Conservation (phyloP, 1,140 invertebrate species). For the Drosophila prosaltans region DNA sequence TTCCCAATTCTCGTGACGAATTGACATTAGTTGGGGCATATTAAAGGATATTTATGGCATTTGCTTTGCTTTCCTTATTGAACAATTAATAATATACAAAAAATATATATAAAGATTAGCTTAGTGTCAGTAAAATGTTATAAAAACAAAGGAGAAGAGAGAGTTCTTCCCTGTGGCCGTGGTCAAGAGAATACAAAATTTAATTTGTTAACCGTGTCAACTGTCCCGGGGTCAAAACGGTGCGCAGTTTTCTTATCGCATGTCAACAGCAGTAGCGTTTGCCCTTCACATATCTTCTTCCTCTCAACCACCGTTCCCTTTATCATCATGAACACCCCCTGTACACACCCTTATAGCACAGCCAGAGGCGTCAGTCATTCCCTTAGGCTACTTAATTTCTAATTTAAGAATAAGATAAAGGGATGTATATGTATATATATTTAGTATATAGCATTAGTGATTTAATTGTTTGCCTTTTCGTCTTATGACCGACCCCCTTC, state of each 20-base stretch:
- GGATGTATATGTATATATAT: neutral
- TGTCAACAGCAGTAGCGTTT: slow-evolving; percentile 50
- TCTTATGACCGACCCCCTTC: slow-evolving; percentile 3
- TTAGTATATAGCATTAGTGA: neutral
- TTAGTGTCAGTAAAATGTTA: neutral
- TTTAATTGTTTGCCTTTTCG: slow-evolving; percentile 5
- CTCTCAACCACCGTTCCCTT: neutral
- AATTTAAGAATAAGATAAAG: neutral
- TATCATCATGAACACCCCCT: neutral
- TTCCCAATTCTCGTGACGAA: slow-evolving; percentile 46
- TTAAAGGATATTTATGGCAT: slow-evolving; percentile 59
- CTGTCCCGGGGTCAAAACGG: slow-evolving; percentile 44
- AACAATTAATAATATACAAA: slow-evolving; percentile 46
- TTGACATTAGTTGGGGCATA: slow-evolving; percentile 49
- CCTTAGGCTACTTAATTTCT: neutral
- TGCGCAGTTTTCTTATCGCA: slow-evolving; percentile 72
- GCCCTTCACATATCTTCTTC: slow-evolving; percentile 8
- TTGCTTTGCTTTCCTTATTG: slow-evolving; percentile 52
- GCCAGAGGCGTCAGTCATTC: slow-evolving; percentile 3
- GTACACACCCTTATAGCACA: slow-evolving; percentile 4
- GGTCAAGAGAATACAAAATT: slow-evolving; percentile 49
- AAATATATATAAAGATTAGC: neutral
- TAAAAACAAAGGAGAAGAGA: neutral
- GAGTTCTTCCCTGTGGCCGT: neutral
- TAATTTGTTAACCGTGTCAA: slow-evolving; percentile 57